Conservation (phyloP, 1,140 invertebrate species). For the Bombus impatiens region DNA sequence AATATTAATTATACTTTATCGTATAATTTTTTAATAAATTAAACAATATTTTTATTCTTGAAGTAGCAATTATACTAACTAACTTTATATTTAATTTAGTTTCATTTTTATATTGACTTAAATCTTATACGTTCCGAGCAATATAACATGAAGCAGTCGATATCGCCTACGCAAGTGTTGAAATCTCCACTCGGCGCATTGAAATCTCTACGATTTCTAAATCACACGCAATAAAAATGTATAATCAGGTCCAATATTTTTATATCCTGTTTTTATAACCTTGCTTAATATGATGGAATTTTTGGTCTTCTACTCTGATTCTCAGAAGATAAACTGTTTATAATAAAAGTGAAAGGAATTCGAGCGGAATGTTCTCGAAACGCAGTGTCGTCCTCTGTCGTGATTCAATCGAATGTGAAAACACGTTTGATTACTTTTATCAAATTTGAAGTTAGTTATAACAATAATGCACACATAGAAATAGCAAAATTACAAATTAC, state of each 20-base stretch:
- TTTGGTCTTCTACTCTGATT: background rate
- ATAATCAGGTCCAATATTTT: background rate
- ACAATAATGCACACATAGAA: background rate
- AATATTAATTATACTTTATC: background rate
- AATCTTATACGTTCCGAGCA: background rate
- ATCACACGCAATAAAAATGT: background rate
- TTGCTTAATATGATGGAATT: too few species aligned
- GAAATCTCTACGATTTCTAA: background rate
- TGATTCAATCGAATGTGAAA: background rate
- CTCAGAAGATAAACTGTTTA: too few species aligned
- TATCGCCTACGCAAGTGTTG: background rate
- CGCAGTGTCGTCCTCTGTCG: slow-evolving; percentile 16
- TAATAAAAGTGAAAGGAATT: slow-evolving; percentile 8
- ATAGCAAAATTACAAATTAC: too few species aligned
- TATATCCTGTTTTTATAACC: background rate
- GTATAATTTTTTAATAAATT: background rate
- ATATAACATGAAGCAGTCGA: background rate
- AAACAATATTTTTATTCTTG: background rate
- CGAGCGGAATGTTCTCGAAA: background rate
- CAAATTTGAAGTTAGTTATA: background rate
- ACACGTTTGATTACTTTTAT: too few species aligned
- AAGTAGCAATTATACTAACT: background rate
- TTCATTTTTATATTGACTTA: background rate
- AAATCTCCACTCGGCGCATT: background rate
- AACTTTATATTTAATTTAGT: background rate